Conservation (phyloP, 2,797 vertebrate species). For the Acanthurus tractus region DNA sequence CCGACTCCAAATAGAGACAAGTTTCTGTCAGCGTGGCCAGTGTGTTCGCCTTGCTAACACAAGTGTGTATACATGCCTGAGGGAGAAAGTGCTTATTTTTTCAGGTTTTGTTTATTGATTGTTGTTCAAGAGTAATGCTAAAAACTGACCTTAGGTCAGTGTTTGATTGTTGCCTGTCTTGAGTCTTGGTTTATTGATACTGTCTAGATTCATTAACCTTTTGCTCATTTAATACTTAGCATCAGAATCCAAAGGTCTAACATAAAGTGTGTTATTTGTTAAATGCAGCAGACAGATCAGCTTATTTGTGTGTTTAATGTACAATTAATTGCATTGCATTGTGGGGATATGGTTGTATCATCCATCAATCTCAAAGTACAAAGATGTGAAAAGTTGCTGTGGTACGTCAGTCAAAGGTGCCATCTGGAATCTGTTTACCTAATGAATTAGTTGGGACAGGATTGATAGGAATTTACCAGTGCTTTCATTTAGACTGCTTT, state of each 20-base stretch:
- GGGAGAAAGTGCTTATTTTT: neutral
- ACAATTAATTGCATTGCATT: neutral
- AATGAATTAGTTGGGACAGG: neutral
- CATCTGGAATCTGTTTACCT: neutral
- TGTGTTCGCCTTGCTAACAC: conserved; percentile 4
- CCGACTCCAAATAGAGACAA: conserved; percentile 32
- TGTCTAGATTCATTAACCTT: neutral
- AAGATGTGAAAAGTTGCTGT: neutral
- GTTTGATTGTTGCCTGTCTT: neutral
- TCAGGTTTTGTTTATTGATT: neutral
- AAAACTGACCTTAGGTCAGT: neutral
- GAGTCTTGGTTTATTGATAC: neutral
- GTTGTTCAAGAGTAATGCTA: neutral
- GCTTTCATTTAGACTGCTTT: neutral
- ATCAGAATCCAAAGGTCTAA: neutral
- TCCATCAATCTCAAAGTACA: neutral
- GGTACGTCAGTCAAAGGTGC: neutral
- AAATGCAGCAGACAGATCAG: neutral
- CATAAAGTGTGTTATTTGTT: neutral
- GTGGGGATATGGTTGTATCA: neutral
- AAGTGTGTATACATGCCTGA: neutral
- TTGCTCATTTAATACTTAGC: neutral
- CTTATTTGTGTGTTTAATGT: neutral
- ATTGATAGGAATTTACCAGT: conserved; percentile 12
- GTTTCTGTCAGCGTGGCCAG: conserved; percentile 26